Evolutionary conservation across 2,888 invertebrate genomes (phyloP).

Genomic region (Orchestes rusci): DNA sequence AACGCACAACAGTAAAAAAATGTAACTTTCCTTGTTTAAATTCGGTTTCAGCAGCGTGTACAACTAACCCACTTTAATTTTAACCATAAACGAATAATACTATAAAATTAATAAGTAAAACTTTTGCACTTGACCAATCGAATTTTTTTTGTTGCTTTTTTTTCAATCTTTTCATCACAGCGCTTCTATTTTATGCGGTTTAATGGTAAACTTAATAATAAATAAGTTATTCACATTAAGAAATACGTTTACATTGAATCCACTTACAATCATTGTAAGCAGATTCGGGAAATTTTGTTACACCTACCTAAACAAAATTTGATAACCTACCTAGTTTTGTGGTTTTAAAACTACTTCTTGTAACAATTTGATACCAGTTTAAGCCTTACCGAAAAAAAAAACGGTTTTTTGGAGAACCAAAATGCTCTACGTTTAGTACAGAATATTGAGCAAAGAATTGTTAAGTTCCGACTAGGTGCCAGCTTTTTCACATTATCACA

Average conservation of each 20-base stretch:
- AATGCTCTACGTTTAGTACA: slow-evolving; percentile 3
- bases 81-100: slow-evolving; percentile 23
- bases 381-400: not conserved
- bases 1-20: slow-evolving; percentile 9
- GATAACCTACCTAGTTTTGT: slow-evolving; percentile 20
- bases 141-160: slow-evolving; percentile 25
- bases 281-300: slow-evolving; percentile 12
- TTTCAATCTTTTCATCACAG: slow-evolving; percentile 32
- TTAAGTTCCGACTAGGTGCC: not conserved
- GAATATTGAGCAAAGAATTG: slow-evolving; percentile 4
- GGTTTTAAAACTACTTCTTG: no score
- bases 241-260: slow-evolving; percentile 2
- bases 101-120: slow-evolving; percentile 19
- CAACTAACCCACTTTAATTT: slow-evolving; percentile 2
- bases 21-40: slow-evolving; percentile 26
- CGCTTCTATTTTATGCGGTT: slow-evolving; percentile 26
- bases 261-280: not conserved
- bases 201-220: slow-evolving; percentile 13
- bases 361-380: slow-evolving; percentile 8
- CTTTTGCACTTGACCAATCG: slow-evolving; percentile 23
- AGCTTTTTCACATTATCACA: no score
- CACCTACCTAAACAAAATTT: slow-evolving; percentile 16
- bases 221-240: slow-evolving; percentile 18
- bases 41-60: slow-evolving; percentile 36
- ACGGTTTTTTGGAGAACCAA: not conserved